Conservation (phyloP, 2,113 vertebrate species). For the Lagenorhynchus albirostris region DNA sequence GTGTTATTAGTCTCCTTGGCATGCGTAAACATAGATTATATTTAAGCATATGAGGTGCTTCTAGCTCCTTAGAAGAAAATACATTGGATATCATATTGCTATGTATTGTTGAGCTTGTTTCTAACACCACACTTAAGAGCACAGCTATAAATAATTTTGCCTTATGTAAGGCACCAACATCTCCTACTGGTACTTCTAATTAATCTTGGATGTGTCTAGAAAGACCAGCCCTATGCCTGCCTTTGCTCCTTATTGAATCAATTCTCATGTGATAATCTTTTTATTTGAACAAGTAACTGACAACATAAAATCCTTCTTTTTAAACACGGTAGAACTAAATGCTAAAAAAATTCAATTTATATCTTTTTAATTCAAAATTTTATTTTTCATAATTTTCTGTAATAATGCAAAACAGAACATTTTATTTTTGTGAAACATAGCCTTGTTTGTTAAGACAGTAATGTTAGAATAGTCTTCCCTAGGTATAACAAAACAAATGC, state of each 20-base stretch:
- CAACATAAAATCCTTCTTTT: neutral
- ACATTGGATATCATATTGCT: neutral
- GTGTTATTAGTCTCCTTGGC: neutral
- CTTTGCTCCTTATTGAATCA: neutral
- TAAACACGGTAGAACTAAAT: neutral
- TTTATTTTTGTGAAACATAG: neutral
- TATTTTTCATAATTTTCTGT: neutral
- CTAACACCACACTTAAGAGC: neutral
- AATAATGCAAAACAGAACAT: neutral
- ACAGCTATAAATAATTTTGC: neutral
- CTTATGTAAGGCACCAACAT: neutral
- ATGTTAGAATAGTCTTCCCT: neutral
- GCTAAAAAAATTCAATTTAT: neutral
- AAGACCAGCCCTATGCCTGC: neutral
- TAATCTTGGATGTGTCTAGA: neutral
- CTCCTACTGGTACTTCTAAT: neutral
- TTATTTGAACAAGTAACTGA: conserved; percentile 2
- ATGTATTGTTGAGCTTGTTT: neutral
- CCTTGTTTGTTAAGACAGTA: neutral
- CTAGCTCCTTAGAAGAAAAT: conserved; percentile 28
- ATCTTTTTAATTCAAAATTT: neutral
- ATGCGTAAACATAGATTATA: neutral
- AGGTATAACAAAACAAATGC: neutral
- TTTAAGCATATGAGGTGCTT: neutral
- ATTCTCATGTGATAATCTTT: neutral